Evolutionary conservation across 2,113 vertebrate genomes (phyloP).

Genomic region (Pterocles gutturalis): DNA sequence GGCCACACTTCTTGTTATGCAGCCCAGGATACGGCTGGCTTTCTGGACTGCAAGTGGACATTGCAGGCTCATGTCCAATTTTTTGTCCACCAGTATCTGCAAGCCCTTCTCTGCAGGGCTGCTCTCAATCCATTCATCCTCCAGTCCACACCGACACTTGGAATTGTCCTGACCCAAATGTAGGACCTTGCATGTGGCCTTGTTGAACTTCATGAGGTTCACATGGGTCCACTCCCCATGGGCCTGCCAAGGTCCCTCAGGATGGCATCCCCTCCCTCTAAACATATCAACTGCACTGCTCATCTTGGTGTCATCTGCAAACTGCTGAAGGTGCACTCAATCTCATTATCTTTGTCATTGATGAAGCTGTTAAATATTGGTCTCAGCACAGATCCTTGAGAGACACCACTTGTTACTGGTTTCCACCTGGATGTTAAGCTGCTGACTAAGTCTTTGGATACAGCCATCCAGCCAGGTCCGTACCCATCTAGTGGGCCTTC

Average conservation of each 20-base stretch:
- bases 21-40: too few relatives aligned
- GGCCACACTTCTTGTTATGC: too few relatives aligned
- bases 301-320: background rate
- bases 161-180: background rate
- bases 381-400: background rate
- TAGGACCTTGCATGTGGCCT: background rate
- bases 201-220: background rate
- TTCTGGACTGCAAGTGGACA: too few relatives aligned
- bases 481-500: background rate
- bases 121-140: too few relatives aligned
- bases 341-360: background rate
- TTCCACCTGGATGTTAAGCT: background rate
- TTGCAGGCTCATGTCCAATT: too few relatives aligned
- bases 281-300: background rate
- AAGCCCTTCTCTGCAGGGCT: too few relatives aligned
- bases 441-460: background rate
- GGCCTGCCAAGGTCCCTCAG: background rate
- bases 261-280: background rate
- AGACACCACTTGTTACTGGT: background rate
- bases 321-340: background rate
- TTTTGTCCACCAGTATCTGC: too few relatives aligned
- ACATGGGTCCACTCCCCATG: background rate
- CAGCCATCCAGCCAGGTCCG: background rate
- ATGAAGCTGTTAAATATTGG: background rate
- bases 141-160: background rate